Percentiles rank a stretch among this genome's conserved stretches.
phyloP scores from a whole-genome alignment of 2,113 vertebrate species.

The Albula goreensis region DNA sequence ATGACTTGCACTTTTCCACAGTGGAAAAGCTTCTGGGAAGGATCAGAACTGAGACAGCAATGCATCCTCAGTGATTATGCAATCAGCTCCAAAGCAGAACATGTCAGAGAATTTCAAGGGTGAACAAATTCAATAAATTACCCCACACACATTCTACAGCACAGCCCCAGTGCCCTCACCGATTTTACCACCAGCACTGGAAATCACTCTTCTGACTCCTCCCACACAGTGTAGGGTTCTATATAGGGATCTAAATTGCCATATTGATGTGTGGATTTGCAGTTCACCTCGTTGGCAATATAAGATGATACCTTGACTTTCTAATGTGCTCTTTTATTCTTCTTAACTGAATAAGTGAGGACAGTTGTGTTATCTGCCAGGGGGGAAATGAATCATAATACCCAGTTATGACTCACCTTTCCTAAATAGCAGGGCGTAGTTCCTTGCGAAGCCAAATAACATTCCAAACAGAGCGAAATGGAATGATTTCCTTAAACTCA shows the following conservation, averaged over 20 bases:
- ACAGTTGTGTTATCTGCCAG: constrained; percentile 33
- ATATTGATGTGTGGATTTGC: background rate
- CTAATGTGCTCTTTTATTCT: background rate
- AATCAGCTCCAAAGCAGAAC: background rate
- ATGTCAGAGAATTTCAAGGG: background rate
- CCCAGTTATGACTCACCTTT: constrained; percentile 57
- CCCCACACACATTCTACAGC: background rate
- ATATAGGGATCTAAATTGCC: background rate
- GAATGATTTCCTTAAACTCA: background rate
- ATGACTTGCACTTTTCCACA: constrained; percentile 10
- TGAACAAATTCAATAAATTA: background rate
- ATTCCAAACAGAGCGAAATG: constrained; percentile 14
- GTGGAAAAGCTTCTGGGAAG: background rate
- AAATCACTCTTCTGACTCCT: background rate
- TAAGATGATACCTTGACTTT: background rate
- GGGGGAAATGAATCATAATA: constrained; percentile 59
- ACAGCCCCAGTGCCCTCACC: background rate
- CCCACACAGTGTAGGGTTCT: background rate
- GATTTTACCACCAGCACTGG: background rate
- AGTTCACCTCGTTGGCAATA: background rate
- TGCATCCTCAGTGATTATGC: background rate
- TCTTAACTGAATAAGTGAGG: background rate
- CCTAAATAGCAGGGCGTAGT: constrained; percentile 48
- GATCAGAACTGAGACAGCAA: background rate
- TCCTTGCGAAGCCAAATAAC: constrained; percentile 20